Percentiles rank a stretch among this genome's conserved stretches.
These are phyloP conservation scores for Drosophila mettleri DNA, from an alignment of 2,888 invertebrate genomes.

Conservation along the genomic window DNA sequence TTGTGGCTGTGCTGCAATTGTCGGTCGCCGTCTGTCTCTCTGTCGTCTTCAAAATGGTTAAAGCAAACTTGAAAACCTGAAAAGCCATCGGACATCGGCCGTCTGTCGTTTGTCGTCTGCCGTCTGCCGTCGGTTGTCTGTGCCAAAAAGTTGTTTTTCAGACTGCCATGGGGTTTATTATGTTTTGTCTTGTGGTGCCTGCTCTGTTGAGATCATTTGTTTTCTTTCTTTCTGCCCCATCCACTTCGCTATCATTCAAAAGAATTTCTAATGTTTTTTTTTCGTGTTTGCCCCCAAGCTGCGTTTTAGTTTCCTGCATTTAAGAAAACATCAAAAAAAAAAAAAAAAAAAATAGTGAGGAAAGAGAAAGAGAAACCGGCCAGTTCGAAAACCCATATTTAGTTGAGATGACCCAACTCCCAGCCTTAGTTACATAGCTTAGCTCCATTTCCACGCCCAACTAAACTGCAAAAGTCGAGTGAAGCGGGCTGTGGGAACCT, in stretches of 20 bases:
- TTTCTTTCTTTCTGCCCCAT: conserved; percentile 49
- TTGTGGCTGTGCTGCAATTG: conserved; percentile 69
- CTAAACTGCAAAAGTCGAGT: conserved; percentile 51
- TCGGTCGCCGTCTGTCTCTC: conserved; percentile 11
- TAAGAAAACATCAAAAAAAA: conserved; percentile 20
- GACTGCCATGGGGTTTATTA: conserved; percentile 47
- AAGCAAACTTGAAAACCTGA: conserved; percentile 65
- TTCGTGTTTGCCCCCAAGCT: conserved; percentile 63
- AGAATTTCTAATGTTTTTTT: conserved; percentile 73
- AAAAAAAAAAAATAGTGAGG: neutral
- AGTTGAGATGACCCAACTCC: conserved; percentile 47
- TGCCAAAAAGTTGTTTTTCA: conserved; percentile 72
- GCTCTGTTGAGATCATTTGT: conserved; percentile 60
- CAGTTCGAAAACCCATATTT: conserved; percentile 19
- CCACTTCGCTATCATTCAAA: conserved; percentile 26
- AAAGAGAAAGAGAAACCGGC: conserved; percentile 68
- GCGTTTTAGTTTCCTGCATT: conserved; percentile 64
- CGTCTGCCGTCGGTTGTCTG: conserved; percentile 25
- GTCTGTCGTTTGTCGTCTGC: conserved; percentile 15
- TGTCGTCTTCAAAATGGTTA: conserved; percentile 34
- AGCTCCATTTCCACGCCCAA: conserved; percentile 63
- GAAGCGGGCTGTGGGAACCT: conserved; percentile 80
- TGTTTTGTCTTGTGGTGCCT: conserved; percentile 40
- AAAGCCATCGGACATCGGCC: conserved; percentile 9
- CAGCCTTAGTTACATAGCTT: conserved; percentile 34